Evolutionary conservation across 2,113 vertebrate species (phyloP), one percentile per base, ranked within the genome.

Genomic region (Syrmaticus mikado): DNA sequence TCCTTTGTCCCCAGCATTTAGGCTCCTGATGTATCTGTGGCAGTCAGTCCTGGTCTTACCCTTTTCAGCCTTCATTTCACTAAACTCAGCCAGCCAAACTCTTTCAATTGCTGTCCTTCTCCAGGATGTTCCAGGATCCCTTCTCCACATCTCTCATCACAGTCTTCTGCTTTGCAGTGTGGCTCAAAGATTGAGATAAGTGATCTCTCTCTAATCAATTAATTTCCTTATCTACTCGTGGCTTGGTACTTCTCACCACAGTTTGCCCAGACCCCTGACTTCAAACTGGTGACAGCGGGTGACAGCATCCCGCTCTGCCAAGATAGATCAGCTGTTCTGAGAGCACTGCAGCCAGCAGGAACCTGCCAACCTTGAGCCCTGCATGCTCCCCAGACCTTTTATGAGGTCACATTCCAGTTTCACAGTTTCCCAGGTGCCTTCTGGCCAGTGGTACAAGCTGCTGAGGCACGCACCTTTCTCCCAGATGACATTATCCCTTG

Each of bases 51-150:
- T 94, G 88, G 17, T 88, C 25, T 43, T 94, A 72, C 30, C 21
- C 70, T 78, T 88, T 93, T 68, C 92, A 92, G 38, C 43, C 72
- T 71, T 92, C 50, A 46, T 90, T 93, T 88, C 65, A 40, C 65
- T 71, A 83, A 90, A 86, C 2, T 64, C 57, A 83, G 50, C n/a
- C 82, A 78, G n/a, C 30, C 74, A 78, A 79, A 65, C 38, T 45
- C 50, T 68, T 88, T 46, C 36, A 90, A 27, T 85, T 2, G 0
- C 73, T 52, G 6, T 80, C 52, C 82, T 70, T 85, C 75, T 58
- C 50, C 68, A 28, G 36, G n/a, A 19, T 91, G 21, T 50, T 90
- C 48, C 27, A 83, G 81, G 19, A 80, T 21, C 13, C 13, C 16
- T 91, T 13, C 18, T 89, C 34, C 50, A 34, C 16, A 58, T 2